These are phyloP conservation scores for Siniperca chuatsi DNA, from an alignment of 2,113 vertebrate genomes.

Conservation along the genomic window DNA sequence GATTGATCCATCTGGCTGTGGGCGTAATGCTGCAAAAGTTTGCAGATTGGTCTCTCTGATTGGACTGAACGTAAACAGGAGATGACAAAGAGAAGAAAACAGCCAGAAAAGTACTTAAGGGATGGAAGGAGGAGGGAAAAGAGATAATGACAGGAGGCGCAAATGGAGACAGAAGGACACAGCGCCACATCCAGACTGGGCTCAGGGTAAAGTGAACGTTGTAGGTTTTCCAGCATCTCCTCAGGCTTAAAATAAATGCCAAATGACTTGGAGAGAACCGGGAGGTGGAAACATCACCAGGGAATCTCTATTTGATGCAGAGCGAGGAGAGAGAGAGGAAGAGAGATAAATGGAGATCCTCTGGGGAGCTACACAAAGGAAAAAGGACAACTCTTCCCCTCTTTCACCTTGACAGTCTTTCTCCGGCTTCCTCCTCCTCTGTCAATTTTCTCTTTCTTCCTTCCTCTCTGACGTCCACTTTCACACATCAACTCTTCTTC, in stretches of 20 bases:
- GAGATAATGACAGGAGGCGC: neutral
- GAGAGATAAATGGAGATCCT: constrained; percentile 41
- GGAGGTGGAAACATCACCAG: constrained; percentile 37
- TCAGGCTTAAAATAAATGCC: constrained; percentile 24
- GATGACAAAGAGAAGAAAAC: neutral
- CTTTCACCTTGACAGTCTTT: constrained; percentile 57
- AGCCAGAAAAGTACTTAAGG: neutral
- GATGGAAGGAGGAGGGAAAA: neutral
- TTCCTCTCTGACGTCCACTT: constrained; percentile 33
- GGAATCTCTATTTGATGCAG: constrained; percentile 47
- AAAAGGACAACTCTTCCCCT: constrained; percentile 31
- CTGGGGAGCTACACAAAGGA: constrained; percentile 35
- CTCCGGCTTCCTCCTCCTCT: constrained; percentile 21
- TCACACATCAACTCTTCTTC: neutral
- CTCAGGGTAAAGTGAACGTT: constrained; percentile 4
- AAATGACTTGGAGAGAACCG: constrained; percentile 33
- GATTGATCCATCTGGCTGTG: neutral
- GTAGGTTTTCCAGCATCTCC: constrained; percentile 20
- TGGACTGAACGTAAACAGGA: neutral
- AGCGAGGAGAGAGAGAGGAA: neutral
- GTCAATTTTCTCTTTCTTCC: constrained; percentile 12
- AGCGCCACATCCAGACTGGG: neutral
- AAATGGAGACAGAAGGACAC: neutral
- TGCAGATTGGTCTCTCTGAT: constrained; percentile 10
- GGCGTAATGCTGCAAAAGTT: neutral